Base-by-base conservation (phyloP, 2,888 invertebrate species). In the Cantharis rustica region DNA sequence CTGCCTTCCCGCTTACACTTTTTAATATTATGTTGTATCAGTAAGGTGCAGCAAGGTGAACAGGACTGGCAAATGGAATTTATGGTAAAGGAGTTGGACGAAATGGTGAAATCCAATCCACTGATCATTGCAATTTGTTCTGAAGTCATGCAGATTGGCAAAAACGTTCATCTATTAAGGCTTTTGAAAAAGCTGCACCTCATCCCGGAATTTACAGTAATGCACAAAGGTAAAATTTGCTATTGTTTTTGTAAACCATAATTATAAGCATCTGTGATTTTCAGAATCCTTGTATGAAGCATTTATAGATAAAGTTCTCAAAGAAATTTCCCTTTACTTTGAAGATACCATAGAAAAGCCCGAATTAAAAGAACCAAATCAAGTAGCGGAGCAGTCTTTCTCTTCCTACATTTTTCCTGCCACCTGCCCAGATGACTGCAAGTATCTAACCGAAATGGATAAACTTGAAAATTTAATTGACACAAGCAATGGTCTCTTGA, bases 401-500 rank as follows among this genome's bases (percentile, higher is more conserved):
- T 63, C 72, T 13, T 66, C 63, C 0, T 80, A 79, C 68, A 84
- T 83, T 79, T 82, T 81, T 70, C 84, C 84, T 7, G 81, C 84
- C 1, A 82, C 83, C 3, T 83, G 83, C 66, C 79, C 81, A 0
- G 85, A 84, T 68, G 80, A 82, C 27, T 82, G 80, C 70, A 84
- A 83, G 73, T 82, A 82, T 31, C 80, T 81, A 9, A 84, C 84
- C 2, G 86, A 87, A 75, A 84, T 86, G 84, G 86, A 86, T 75
- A 84, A 83, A 75, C 78, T 86, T 20, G 86, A 86, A 69, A 85
- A 86, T 79, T 80, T 86, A 17, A 84, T 87, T 4, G 86, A 88
- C 76, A 84, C 83, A 0, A 79, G 82, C 4, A 85, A 88, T 79
- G 86, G 86, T 2, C 90, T 90, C 82, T 80, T 90, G 23, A 87